These are phyloP conservation scores for Epizoanthus ramosus DNA, from an alignment of 92 coral and sea anemone species.

Conservation along the genomic window DNA sequence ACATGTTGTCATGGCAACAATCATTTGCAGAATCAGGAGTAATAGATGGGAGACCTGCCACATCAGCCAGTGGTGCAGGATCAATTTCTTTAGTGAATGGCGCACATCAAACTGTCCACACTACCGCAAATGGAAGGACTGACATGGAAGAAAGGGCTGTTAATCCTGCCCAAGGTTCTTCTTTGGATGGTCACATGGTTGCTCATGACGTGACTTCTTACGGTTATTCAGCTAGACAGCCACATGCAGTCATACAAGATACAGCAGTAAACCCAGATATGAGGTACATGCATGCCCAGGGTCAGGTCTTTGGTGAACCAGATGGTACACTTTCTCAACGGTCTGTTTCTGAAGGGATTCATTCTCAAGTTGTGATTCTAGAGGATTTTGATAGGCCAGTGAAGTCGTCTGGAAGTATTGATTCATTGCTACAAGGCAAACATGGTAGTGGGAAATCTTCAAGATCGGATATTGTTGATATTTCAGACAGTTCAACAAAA, in stretches of 20 bases:
- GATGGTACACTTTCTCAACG: neutral
- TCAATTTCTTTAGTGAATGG: neutral
- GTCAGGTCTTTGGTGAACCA: neutral
- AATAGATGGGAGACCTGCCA: neutral
- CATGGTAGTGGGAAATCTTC: neutral
- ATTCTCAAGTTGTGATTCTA: neutral
- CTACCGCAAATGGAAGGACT: neutral
- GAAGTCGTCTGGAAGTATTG: neutral
- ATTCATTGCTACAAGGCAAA: neutral
- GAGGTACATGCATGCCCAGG: neutral
- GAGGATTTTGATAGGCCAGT: neutral
- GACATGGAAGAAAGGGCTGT: neutral
- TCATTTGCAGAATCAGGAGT: neutral
- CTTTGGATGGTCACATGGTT: neutral
- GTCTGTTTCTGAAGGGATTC: neutral
- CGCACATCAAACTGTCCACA: neutral
- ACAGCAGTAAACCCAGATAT: neutral
- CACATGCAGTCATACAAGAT: neutral
- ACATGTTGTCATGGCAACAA: slow-evolving; percentile 7
- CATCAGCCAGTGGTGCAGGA: neutral
- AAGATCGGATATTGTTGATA: neutral
- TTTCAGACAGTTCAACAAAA: neutral
- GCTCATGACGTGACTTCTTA: neutral
- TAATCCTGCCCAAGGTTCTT: neutral
- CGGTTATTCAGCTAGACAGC: neutral